Evolutionary conservation across 2,888 invertebrate genomes (phyloP), one percentile per base, ranked within the genome.

Genomic region (Tetrapedia diversipes): DNA sequence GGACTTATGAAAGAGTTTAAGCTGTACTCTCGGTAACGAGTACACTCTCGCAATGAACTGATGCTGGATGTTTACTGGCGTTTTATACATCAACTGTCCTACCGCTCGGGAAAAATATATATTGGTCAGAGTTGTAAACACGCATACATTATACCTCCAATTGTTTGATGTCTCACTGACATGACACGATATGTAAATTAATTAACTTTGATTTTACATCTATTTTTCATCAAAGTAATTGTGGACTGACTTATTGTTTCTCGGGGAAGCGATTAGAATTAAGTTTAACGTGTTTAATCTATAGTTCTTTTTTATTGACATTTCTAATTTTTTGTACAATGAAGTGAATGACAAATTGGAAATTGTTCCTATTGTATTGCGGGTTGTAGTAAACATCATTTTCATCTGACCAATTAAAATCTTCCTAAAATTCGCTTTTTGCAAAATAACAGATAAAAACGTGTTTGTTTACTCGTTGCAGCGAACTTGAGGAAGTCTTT

Each of bases 61-160:
- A 84, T 85, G 80, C 84, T 88, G 86, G 84, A 86, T 85, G 84
- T 74, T 83, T 84, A 64, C 84, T 77, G 82, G 85, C 76, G 83
- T 88, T 89, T 89, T 89, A 89, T 89, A 89, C 69, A 79, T 72
- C 68, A 65, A 65, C 72, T 68, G 77, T 85, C 85, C 86, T 87
- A 81, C 86, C 86, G 73, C 81, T 81, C 74, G 70, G 37, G 81
- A 86, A 85, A 73, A 75, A 78, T n/a, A 67, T 67, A 19, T 37
- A 54, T 29, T 59, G 37, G 61, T 64, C 22, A 22, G 68, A 59
- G 51, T 64, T 41, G 54, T 56, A 56, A 74, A 66, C 34, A 16
- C 37, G n/a, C 22, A 32, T 24, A 41, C 45, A 45, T 22, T 4
- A n/a, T 37, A 16, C 1, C 11, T 19, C 29, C n/a, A 19, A 54